Evolutionary conservation across 2,113 vertebrate species (phyloP), one percentile per base, ranked within the genome.

Genomic region (Andinoacara biseriatus): DNA sequence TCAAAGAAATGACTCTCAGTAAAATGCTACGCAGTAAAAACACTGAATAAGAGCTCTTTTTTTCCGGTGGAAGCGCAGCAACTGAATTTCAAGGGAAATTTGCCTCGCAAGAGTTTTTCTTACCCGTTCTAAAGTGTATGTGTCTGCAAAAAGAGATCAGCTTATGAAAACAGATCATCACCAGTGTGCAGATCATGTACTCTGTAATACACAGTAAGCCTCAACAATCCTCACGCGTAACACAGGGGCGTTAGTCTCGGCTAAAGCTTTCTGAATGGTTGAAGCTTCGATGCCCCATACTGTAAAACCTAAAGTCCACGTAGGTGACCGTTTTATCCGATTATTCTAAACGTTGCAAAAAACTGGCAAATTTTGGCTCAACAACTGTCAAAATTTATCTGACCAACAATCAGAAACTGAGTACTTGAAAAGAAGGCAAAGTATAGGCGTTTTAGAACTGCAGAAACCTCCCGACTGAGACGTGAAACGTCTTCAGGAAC

Each of bases 11-110:
- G 18, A 54, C 18, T 72, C 10, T 2, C 26, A 33, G 46, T 54
- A 72, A 72, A 72, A 72, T 54, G 67, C 46, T 31, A 54, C 31
- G 43, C 40, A 79, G 54, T 78, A 78, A 74, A 82, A 72, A 79
- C 15, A 8, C 26, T n/a, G 49, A 77, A 52, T 60, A 75, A 61
- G 63, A 83, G 65, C 14, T 40, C 17, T 22, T 33, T 80, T 31
- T 75, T 58, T 75, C 43, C 33, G 8, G 58, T 60, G 15, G 35
- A 61, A 46, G 58, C 58, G 26, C 57, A 76, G 26, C 18, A 59
- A 11, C 35, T 46, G 22, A 40, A 76, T 59, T 76, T 43, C 17
- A 9, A 76, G 11, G 18, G 40, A 60, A 59, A 43, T 46, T 49
- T 49, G 17, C 20, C 15, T 18, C 49, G 5, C 15, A 52, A 18